Percentiles rank a stretch among this genome's conserved stretches.
phyloP scores from a whole-genome alignment of 1,140 invertebrate species.

The Sinella curviseta region DNA sequence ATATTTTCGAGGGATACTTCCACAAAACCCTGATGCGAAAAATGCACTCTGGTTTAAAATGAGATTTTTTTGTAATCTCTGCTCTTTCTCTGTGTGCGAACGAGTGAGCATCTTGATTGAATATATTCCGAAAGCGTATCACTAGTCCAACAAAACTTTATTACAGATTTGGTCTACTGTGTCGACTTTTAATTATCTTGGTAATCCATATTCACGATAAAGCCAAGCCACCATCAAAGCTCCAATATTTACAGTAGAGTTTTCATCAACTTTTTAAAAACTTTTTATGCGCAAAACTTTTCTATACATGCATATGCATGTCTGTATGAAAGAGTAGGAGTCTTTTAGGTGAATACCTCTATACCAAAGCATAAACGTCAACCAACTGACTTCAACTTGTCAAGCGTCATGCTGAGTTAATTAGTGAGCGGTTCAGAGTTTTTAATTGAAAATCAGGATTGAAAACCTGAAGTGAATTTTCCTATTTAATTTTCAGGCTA shows the following conservation, averaged over 20 bases:
- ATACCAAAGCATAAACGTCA: background rate
- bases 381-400: background rate
- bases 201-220: background rate
- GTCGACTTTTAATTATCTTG: background rate
- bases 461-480: background rate
- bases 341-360: background rate
- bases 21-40: no score
- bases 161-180: background rate
- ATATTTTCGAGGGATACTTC: no score
- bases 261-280: background rate
- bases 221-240: background rate
- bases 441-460: slow-evolving; percentile 16
- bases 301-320: background rate
- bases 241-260: background rate
- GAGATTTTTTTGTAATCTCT: background rate
- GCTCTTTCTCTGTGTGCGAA: background rate
- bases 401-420: background rate
- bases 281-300: background rate
- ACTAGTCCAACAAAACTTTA: background rate
- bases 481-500: background rate
- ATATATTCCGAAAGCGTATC: background rate
- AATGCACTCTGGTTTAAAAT: no score
- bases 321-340: background rate
- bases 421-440: background rate
- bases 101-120: background rate